Evolutionary conservation across 2,888 invertebrate species (phyloP).

Genomic region (Scaptomyza flava): DNA sequence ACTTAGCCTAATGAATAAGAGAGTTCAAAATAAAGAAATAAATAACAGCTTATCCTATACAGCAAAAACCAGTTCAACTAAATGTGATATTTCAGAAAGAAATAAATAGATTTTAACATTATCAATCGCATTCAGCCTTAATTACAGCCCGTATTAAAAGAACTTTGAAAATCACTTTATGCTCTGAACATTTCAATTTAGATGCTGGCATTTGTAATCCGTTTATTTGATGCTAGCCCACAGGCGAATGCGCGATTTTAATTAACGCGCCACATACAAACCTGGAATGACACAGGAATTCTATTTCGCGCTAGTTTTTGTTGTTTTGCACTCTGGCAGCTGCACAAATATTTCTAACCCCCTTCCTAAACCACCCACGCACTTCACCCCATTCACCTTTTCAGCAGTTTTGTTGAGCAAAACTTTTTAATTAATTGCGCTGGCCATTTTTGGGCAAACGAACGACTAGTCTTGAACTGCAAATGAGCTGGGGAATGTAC

Average conservation of each 20-base stretch:
- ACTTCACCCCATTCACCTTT: background rate
- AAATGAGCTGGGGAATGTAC: slow-evolving; percentile 31
- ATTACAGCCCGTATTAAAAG: too few species aligned
- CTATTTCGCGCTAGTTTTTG: background rate
- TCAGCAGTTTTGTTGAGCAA: slow-evolving; percentile 36
- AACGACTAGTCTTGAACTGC: slow-evolving; percentile 49
- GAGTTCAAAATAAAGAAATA: too few species aligned
- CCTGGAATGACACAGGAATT: background rate
- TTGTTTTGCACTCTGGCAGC: slow-evolving; percentile 23
- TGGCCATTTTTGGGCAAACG: slow-evolving; percentile 55
- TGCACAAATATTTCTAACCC: slow-evolving; percentile 39
- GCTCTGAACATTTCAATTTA: background rate
- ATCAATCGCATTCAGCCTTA: too few species aligned
- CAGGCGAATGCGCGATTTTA: slow-evolving; percentile 44
- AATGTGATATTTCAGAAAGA: too few species aligned
- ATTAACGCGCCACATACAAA: slow-evolving; percentile 40
- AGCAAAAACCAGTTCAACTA: too few species aligned
- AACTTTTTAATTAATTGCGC: slow-evolving; percentile 75
- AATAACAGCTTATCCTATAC: too few species aligned
- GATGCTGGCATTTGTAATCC: background rate
- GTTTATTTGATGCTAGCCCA: slow-evolving; percentile 18
- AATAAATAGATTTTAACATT: too few species aligned
- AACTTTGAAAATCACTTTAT: too few species aligned
- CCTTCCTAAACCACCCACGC: background rate
- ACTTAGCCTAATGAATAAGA: too few species aligned